phyloP scores from a whole-genome alignment of 2,113 vertebrate genomes.

The Chrysemys picta region DNA sequence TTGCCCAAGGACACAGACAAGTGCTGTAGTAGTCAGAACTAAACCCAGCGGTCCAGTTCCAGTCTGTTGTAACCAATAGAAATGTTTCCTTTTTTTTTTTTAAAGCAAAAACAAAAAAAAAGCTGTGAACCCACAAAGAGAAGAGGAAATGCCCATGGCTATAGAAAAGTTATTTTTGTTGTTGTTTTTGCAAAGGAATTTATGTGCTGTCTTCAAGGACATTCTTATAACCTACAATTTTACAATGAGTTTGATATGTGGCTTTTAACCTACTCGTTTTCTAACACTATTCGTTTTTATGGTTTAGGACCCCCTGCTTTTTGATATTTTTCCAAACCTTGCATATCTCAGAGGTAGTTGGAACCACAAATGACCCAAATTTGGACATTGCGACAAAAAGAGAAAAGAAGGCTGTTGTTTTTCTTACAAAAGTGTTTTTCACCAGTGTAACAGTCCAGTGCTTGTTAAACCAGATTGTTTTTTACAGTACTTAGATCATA shows the following conservation, averaged over 20 bases:
- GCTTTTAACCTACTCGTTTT: neutral
- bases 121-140: neutral
- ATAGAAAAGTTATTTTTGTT: neutral
- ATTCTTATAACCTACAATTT: neutral
- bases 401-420: neutral
- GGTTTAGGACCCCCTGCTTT: neutral
- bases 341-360: neutral
- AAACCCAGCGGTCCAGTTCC: slow-evolving; percentile 10
- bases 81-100: neutral
- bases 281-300: neutral
- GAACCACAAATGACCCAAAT: neutral
- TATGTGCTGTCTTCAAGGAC: neutral
- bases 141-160: neutral
- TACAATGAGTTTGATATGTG: fast-evolving
- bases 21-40: neutral
- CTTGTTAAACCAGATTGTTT: neutral
- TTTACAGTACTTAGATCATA: slow-evolving; percentile 28
- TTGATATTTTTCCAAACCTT: neutral
- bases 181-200: neutral
- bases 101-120: neutral
- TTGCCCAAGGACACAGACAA: neutral
- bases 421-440: neutral
- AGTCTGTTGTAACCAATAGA: neutral
- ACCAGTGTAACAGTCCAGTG: slow-evolving; percentile 19
- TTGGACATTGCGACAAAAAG: neutral